A percentile compares a stretch with the other conserved stretches of the same genome.
These are phyloP conservation scores for Peromyscus maniculatus DNA, from an alignment of 2,113 vertebrate species.

Conservation along the genomic window DNA sequence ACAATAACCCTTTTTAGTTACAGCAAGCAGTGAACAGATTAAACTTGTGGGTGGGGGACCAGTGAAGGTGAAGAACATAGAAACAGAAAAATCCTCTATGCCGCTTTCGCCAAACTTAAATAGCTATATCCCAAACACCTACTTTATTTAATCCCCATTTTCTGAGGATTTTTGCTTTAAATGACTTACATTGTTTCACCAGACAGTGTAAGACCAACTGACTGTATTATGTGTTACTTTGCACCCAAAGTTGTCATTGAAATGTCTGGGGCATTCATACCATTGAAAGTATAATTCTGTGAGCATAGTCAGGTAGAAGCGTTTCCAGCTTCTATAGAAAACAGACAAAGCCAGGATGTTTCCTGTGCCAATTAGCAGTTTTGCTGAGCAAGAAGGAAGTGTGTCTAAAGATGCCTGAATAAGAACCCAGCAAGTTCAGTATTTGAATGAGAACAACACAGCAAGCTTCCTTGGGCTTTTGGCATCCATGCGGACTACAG, in stretches of 20 bases:
- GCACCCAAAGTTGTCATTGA: constrained; percentile 79
- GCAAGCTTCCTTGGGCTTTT: constrained; percentile 78
- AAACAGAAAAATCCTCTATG: constrained; percentile 80
- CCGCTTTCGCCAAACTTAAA: constrained; percentile 85
- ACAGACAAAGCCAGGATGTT: constrained; percentile 85
- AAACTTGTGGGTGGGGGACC: constrained; percentile 76
- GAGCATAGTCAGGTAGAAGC: constrained; percentile 83
- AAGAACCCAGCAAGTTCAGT: constrained; percentile 71
- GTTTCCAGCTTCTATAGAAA: constrained; percentile 83
- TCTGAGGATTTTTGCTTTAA: constrained; percentile 82
- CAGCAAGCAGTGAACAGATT: constrained; percentile 78
- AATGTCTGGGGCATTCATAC: constrained; percentile 83
- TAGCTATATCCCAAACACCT: constrained; percentile 74
- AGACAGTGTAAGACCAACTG: constrained; percentile 79
- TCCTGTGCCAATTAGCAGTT: constrained; percentile 87
- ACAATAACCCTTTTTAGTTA: constrained; percentile 81
- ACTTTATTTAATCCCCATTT: constrained; percentile 64
- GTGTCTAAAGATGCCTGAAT: constrained; percentile 84
- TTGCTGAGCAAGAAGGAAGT: constrained; percentile 83
- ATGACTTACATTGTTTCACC: constrained; percentile 78
- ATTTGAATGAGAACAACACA: constrained; percentile 82
- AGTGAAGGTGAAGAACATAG: constrained; percentile 80
- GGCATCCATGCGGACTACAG: constrained; percentile 66
- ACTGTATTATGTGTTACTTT: constrained; percentile 80
- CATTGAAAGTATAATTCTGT: constrained; percentile 80